phyloP scores from a whole-genome alignment of 2,888 invertebrate genomes.

The Linyphia triangularis region DNA sequence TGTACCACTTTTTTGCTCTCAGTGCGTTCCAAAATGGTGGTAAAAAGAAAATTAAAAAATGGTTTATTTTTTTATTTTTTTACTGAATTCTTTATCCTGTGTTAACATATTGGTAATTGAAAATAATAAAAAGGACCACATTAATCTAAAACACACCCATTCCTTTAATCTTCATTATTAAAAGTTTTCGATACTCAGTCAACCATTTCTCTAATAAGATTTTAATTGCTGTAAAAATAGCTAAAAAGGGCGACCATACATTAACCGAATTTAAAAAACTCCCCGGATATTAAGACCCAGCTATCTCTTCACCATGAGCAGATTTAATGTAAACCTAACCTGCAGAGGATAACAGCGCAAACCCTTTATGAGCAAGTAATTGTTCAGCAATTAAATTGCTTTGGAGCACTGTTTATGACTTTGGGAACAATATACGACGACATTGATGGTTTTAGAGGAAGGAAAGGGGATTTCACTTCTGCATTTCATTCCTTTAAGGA shows the following conservation, averaged over 20 bases:
- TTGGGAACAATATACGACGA: not conserved
- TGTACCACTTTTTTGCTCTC: too few species aligned
- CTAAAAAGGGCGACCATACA: not conserved
- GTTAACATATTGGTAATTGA: too few species aligned
- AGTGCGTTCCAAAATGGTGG: too few species aligned
- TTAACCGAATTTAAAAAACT: not conserved
- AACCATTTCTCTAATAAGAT: not conserved
- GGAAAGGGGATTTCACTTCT: not conserved
- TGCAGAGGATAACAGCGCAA: not conserved
- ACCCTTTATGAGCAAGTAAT: not conserved
- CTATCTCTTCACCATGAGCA: too few species aligned
- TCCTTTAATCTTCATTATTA: not conserved
- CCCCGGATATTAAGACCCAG: not conserved
- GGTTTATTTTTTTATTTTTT: too few species aligned
- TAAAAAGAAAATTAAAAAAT: too few species aligned
- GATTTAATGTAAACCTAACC: too few species aligned
- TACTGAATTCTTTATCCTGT: too few species aligned
- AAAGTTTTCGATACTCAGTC: not conserved
- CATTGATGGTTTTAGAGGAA: not conserved
- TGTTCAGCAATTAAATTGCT: not conserved
- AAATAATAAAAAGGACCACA: too few species aligned
- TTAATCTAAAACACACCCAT: too few species aligned
- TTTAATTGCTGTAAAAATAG: not conserved
- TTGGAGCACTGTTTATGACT: not conserved
- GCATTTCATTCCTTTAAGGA: not conserved